A percentile compares a stretch with the other conserved stretches of the same genome.
Evolutionary conservation across 2,888 invertebrate genomes (phyloP).

Genomic region (Craniophora ligustri): DNA sequence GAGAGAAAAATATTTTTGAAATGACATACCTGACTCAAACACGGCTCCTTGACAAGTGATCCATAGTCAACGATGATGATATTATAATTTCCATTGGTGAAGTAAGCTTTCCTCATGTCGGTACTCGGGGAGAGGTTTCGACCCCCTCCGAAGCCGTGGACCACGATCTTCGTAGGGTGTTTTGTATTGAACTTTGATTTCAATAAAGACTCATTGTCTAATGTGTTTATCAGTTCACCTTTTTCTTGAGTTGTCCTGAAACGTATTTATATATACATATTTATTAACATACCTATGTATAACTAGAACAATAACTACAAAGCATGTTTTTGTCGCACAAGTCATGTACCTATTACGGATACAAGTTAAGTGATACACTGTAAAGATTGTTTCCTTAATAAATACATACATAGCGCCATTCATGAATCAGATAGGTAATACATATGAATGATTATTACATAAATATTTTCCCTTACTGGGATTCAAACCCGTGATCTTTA

Average conservation of each 20-base stretch:
- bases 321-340: too few relatives aligned
- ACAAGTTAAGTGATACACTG: too few relatives aligned
- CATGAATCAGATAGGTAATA: too few relatives aligned
- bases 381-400: too few relatives aligned
- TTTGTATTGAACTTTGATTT: slow-evolving; percentile 93
- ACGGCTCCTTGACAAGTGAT: slow-evolving; percentile 93
- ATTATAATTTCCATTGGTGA: slow-evolving; percentile 93
- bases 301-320: too few relatives aligned
- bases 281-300: too few relatives aligned
- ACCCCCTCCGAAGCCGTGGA: slow-evolving; percentile 97
- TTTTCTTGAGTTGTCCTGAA: slow-evolving; percentile 92
- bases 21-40: slow-evolving; percentile 91
- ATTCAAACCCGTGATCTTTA: too few relatives aligned
- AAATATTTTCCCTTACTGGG: too few relatives aligned
- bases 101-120: slow-evolving; percentile 95
- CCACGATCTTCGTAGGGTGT: slow-evolving; percentile 95
- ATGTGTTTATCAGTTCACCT: slow-evolving; percentile 92
- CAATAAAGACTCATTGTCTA: slow-evolving; percentile 91
- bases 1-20: background rate
- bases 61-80: slow-evolving; percentile 96
- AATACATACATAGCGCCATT: too few relatives aligned
- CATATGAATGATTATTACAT: too few relatives aligned
- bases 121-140: slow-evolving; percentile 94
- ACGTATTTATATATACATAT: slow-evolving; percentile 25
- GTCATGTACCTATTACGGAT: too few relatives aligned